Evolutionary conservation across 2,888 invertebrate species (phyloP).

Genomic region (Caenorhabditis sp.): DNA sequence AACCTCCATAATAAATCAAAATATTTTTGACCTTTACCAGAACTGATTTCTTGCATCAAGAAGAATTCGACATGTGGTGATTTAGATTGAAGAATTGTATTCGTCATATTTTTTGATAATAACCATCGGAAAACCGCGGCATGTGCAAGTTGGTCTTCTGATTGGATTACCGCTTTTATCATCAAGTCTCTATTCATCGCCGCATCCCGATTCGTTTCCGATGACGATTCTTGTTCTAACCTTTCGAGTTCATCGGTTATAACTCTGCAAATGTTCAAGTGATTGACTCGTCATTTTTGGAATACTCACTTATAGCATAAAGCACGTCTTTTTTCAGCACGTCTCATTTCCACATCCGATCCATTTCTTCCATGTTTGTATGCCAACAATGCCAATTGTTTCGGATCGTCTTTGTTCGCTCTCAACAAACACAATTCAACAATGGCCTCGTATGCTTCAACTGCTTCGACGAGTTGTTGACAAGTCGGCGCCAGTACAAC

Average conservation of each 20-base stretch:
- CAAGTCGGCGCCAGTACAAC: conserved; percentile 49
- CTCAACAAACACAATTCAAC: conserved; percentile 86
- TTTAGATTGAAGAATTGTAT: conserved; percentile 71
- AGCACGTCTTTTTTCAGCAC: conserved; percentile 27
- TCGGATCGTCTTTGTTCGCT: conserved; percentile 86
- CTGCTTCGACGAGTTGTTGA: conserved; percentile 45
- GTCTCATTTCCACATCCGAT: conserved; percentile 35
- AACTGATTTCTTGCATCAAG: conserved; percentile 74
- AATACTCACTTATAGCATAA: conserved; percentile 32
- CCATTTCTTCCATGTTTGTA: conserved; percentile 73
- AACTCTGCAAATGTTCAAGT: conserved; percentile 30
- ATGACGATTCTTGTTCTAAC: conserved; percentile 22
- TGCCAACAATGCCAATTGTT: conserved; percentile 85
- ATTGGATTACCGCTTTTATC: conserved; percentile 73
- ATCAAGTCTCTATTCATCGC: conserved; percentile 75
- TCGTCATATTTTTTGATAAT: conserved; percentile 53
- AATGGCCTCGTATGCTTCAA: conserved; percentile 85
- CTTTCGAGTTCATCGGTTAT: conserved; percentile 38
- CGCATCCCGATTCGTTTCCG: conserved; percentile 20
- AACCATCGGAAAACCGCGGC: conserved; percentile 80
- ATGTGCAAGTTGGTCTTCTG: conserved; percentile 86
- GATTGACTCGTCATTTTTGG: background rate
- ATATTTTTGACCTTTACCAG: conserved; percentile 58
- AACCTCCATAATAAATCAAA: conserved; percentile 87
- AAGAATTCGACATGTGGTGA: conserved; percentile 81